Evolutionary conservation across 2,888 invertebrate species (phyloP), one percentile per base, ranked within the genome.

Genomic region (Euzetes globulus): DNA sequence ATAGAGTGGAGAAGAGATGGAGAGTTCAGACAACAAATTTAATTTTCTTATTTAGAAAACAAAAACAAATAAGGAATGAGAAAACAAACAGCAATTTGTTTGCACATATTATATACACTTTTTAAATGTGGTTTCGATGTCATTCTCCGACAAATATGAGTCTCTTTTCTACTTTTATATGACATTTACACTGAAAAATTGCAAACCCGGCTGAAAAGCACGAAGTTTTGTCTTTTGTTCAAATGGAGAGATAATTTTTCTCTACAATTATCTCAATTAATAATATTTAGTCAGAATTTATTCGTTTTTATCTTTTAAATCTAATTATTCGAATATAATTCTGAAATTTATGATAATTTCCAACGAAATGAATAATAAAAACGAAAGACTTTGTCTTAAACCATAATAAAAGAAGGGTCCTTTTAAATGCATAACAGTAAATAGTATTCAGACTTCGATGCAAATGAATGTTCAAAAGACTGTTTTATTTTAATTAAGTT

Each of bases 401-500:
- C 9, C 25, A 25, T 11, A 22, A 55, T 22, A 22, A 55, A 22
- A 55, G n/a, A 17, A 13, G 6, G 19, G 19, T n/a, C 19, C 52
- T 52, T 52, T 52, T 1, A 19, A 19, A 52, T 52, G 22, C 22
- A 25, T 25, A 55, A 25, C 6, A 25, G 11, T 1, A 55, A 55
- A 25, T 22, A 25, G 11, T 1, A 55, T 22, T 55, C 25, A 52
- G 19, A 19, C 22, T 55, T 25, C 11, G 13, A 25, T 55, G 55
- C 25, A 25, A 52, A 55, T 55, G 4, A 55, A 22, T 55, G 55
- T 19, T 19, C 7, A 52, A 19, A 52, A 52, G 52, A 22, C 25
- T 25, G 33, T 47, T 55, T 55, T 22, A 55, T 22, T 55, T 55
- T 55, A 55, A 55, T 55, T 55, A 25, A 55, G 55, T 55, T 55